A percentile compares a stretch with the other conserved stretches of the same genome.
Evolutionary conservation across 2,888 invertebrate species (phyloP).

Genomic region (Schizaphis graminum): DNA sequence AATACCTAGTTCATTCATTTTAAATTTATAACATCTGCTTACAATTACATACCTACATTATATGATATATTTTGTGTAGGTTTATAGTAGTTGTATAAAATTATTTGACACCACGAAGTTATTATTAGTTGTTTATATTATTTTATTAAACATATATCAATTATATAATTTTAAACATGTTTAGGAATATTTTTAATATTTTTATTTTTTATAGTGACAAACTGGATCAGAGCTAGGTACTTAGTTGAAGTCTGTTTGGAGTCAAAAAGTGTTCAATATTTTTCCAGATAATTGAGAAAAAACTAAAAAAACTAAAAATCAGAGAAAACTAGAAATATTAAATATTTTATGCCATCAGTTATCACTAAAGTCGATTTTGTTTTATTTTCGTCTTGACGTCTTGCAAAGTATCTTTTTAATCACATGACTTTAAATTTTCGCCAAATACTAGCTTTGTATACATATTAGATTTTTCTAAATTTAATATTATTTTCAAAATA

Average conservation of each 20-base stretch:
- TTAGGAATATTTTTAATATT: neutral
- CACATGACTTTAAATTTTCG: neutral
- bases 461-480: neutral
- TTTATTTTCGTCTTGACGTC: neutral
- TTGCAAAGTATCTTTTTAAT: neutral
- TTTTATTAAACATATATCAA: neutral
- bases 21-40: neutral
- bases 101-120: neutral
- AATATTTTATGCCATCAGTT: neutral
- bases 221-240: neutral
- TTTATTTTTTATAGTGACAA: neutral
- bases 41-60: neutral
- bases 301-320: too few species aligned
- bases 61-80: neutral
- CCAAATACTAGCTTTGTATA: neutral
- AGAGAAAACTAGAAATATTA: neutral
- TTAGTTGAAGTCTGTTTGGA: neutral
- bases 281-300: neutral
- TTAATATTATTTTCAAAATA: neutral
- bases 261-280: neutral
- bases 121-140: neutral
- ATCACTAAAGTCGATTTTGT: neutral
- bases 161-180: neutral
- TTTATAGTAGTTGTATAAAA: conserved; percentile 35
- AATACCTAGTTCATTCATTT: neutral